Base-by-base conservation (phyloP, 2,888 invertebrate genomes). In the Acleris sparsana region DNA sequence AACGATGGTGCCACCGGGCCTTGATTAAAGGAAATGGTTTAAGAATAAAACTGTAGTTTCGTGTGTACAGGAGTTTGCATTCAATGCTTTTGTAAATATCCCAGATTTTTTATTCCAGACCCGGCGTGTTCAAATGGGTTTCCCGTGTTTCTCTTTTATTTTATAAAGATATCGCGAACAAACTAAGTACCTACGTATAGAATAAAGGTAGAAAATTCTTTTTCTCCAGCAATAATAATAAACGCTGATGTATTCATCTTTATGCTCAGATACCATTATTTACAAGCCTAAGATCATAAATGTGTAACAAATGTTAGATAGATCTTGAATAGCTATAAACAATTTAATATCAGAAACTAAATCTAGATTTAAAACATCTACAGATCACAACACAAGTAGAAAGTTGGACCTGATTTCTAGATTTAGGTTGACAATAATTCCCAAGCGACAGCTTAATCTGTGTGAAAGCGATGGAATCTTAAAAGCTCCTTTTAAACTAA, bases 371-470 rank as follows among this genome's bases (percentile, higher is more conserved):
- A 25, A 60, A 57, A 63, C 22, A 58, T 25, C 48, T 48, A 58
- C 46, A 58, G 53, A 65, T 55, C 59, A 44, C 18, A 33, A 58
- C 16, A 55, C 51, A 51, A 52, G 33, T 20, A 60, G 55, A 65
- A 55, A 65, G 49, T 22, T 53, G 60, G 22, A 16, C 43, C 43
- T n/a, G 46, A 61, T 61, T 61, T 56, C 25, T 48, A 57, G 65
- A 61, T 62, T 53, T 51, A 57, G 66, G 66, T 66, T 62, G 62
- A 62, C 62, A 62, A 62, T 66, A 66, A 66, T 61, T 66, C 57
- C 52, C 57, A 39, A 5, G 66, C 57, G 62, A 56, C 56, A 57
- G 39, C 52, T 57, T 57, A 57, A 62, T 66, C 51, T 57, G 33
- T 33, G 62, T 43, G 57, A 62, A 66, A 56, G 61, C 62, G 57